Percentiles rank a stretch among this genome's conserved stretches.
phyloP scores from a whole-genome alignment of 1,140 invertebrate genomes.

The Atta colombica region DNA sequence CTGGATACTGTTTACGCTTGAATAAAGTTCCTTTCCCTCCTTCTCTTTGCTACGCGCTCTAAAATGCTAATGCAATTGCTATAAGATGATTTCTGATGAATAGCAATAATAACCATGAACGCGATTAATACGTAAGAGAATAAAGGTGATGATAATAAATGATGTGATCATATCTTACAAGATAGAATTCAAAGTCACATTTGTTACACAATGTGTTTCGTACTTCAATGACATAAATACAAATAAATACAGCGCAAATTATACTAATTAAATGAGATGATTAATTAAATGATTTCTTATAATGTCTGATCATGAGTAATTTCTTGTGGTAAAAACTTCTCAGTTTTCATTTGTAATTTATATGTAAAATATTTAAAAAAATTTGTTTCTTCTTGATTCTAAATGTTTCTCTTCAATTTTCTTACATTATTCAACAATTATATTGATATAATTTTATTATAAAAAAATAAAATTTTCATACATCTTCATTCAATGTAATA shows the following conservation, averaged over 20 bases:
- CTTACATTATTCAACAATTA: background rate
- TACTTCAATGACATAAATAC: background rate
- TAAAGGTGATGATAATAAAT: conserved; percentile 11
- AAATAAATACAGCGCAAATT: conserved; percentile 1
- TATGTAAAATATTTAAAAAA: background rate
- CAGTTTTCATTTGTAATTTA: background rate
- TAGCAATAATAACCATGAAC: conserved; percentile 15
- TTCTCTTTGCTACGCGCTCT: background rate
- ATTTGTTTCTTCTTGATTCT: background rate
- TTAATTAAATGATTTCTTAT: background rate
- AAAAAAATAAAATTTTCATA: background rate
- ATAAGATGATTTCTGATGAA: conserved; percentile 20
- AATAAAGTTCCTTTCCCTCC: conserved; percentile 8
- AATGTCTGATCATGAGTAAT: background rate
- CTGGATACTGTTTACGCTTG: conserved; percentile 48
- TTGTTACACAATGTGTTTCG: background rate
- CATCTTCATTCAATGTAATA: background rate
- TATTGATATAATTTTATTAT: background rate
- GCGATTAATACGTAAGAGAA: background rate
- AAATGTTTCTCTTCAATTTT: background rate
- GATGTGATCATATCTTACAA: conserved; percentile 11
- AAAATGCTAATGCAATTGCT: conserved; percentile 34
- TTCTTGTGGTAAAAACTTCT: background rate
- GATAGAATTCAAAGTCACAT: background rate
- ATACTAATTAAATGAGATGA: background rate